Evolutionary conservation across 2,797 vertebrate genomes (phyloP).

Genomic region (Lacerta bilineata): DNA sequence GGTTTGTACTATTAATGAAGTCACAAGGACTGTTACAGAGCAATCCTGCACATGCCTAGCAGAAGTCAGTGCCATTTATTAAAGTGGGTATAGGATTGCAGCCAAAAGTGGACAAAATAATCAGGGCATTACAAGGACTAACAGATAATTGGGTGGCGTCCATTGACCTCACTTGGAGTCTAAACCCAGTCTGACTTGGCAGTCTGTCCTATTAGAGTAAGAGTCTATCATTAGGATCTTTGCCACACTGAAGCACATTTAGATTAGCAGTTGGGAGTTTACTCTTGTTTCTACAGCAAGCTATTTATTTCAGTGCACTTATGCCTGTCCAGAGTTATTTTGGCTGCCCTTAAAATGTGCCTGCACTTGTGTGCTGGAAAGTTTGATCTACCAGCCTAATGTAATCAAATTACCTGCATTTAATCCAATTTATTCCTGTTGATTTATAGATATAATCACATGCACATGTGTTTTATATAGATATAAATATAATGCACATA

Average conservation of each 20-base stretch:
- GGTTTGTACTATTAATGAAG: neutral
- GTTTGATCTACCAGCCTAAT: neutral
- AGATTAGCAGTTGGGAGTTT: constrained; percentile 8
- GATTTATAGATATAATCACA: neutral
- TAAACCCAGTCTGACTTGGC: constrained; percentile 19
- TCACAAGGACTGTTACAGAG: neutral
- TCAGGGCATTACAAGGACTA: neutral
- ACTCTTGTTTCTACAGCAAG: constrained; percentile 19
- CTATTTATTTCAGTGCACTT: constrained; percentile 19
- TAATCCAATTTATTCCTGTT: neutral
- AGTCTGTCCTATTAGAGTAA: constrained; percentile 7
- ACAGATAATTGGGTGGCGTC: neutral
- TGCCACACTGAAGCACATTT: neutral
- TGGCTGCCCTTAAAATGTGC: constrained; percentile 8
- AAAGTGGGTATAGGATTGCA: neutral
- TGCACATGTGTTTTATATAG: neutral
- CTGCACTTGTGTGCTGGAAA: constrained; percentile 7
- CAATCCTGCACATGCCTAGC: neutral
- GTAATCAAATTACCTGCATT: constrained; percentile 2
- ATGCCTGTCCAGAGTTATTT: constrained; percentile 4
- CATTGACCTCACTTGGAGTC: neutral
- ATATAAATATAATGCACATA: neutral
- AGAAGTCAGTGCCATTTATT: constrained; percentile 9
- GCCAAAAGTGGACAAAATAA: neutral
- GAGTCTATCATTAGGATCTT: constrained; percentile 35